Conservation (phyloP, 1,140 invertebrate genomes). For the Cyphomyrmex costatus region DNA sequence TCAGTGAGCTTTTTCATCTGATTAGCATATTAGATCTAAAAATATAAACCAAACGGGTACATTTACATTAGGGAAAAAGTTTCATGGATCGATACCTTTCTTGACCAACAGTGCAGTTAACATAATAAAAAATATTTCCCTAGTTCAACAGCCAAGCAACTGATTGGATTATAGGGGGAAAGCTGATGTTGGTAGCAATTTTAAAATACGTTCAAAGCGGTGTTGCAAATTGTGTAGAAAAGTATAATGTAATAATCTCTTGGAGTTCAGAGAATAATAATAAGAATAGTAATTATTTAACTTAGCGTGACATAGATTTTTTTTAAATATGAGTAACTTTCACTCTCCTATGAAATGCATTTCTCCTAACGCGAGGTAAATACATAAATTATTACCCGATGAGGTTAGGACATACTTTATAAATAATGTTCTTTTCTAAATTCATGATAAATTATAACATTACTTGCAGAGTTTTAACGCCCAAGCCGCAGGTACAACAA, state of each 20-base stretch:
- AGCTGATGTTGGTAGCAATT: slow-evolving; percentile 1
- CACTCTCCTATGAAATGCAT: slow-evolving; percentile 81
- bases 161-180: background rate
- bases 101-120: background rate
- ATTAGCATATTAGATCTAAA: no score
- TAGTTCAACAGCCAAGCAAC: background rate
- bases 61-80: no score
- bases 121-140: background rate
- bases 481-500: slow-evolving; percentile 83
- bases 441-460: slow-evolving; percentile 14
- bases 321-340: slow-evolving; percentile 78
- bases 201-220: background rate
- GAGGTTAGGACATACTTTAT: background rate
- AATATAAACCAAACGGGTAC: no score
- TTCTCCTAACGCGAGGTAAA: slow-evolving; percentile 81
- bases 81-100: no score
- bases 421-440: background rate
- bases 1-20: no score
- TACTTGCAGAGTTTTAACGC: slow-evolving; percentile 78
- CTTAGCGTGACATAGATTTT: background rate
- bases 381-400: background rate
- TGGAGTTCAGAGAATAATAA: background rate
- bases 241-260: background rate
- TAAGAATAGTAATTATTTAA: background rate
- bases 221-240: background rate